Evolutionary conservation across 2,888 invertebrate genomes (phyloP).

Genomic region (Onchidella celtica): DNA sequence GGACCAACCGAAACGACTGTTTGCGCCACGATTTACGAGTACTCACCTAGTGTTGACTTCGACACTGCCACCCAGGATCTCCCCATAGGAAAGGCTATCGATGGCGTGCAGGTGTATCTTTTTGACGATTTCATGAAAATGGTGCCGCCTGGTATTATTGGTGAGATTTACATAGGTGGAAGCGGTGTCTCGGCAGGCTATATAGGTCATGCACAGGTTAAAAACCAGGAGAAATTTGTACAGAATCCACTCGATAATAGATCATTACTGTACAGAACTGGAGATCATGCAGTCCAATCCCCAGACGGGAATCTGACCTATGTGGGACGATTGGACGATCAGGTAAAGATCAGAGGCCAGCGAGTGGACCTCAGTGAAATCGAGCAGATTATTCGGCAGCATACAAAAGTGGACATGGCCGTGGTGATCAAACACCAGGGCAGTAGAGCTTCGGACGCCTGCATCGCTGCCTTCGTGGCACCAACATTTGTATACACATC

Average conservation of each 20-base stretch:
- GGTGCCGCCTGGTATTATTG: slow-evolving; percentile 87
- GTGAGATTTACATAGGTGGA: slow-evolving; percentile 91
- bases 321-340: slow-evolving; percentile 90
- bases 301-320: slow-evolving; percentile 85
- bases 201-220: slow-evolving; percentile 84
- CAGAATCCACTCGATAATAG: slow-evolving; percentile 54
- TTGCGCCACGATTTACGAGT: slow-evolving; percentile 90
- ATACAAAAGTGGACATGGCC: slow-evolving; percentile 63
- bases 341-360: slow-evolving; percentile 85
- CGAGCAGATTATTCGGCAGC: slow-evolving; percentile 81
- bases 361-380: slow-evolving; percentile 92
- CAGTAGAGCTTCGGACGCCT: slow-evolving; percentile 50
- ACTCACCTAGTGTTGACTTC: slow-evolving; percentile 79
- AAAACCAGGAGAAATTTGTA: slow-evolving; percentile 76
- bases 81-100: slow-evolving; percentile 91
- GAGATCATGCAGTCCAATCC: slow-evolving; percentile 88
- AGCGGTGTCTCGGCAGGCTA: slow-evolving; percentile 90
- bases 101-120: slow-evolving; percentile 90
- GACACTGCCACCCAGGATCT: slow-evolving; percentile 83
- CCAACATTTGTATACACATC: slow-evolving; percentile 61
- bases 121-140: slow-evolving; percentile 87
- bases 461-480: slow-evolving; percentile 64
- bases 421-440: slow-evolving; percentile 64
- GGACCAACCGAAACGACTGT: slow-evolving; percentile 96
- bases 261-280: slow-evolving; percentile 88